Base-by-base conservation (phyloP, 2,888 invertebrate species). In the Ophion obscuratus region DNA sequence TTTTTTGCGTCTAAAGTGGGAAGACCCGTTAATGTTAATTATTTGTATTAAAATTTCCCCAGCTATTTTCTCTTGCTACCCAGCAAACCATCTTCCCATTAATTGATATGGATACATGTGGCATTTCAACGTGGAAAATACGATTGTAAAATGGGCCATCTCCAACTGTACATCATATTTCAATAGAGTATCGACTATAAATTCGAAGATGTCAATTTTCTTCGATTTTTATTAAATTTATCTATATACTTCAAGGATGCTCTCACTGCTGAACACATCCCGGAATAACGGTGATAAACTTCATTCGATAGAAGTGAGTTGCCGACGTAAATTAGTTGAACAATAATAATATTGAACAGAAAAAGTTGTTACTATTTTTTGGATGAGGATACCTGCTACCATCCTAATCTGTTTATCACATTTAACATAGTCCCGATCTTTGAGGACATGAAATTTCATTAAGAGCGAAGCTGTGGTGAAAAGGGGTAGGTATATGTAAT, bases 381-480 rank as follows among this genome's bases (percentile, higher is more conserved):
- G 14, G 14, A 17, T 17, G 3, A 53, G 53, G 53, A 53, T 17
- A 4, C 14, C 53, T 53, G 17, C 11, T 17, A 53, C 5, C 11
- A 53, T 17, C 17, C 17, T 14, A 17, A 53, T 14, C 17, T 17
- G 53, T 53, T 17, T 20, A 24, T 3, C 61, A 1, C 61, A 0
- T 61, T 24, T 10, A 5, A 20, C 24, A 2, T 24, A 61, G 61
- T 24, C 20, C 1, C 24, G 31, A 62, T 36, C 24, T 61, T 31
- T 20, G 14, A 57, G 53, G 14, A 44, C 24, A 61, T 20, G 27
- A 64, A 20, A 47, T 36, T 66, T 61, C 0, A 73, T 82, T 77
- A 77, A 64, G 71, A 76, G 80, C 40, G 70, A 53, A 75, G 61
- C 57, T 57, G 7, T 2, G 27, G 27, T 24, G 62, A 44, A 11